Conservation (phyloP, 2,888 invertebrate species). For the Campopleginae sp. region DNA sequence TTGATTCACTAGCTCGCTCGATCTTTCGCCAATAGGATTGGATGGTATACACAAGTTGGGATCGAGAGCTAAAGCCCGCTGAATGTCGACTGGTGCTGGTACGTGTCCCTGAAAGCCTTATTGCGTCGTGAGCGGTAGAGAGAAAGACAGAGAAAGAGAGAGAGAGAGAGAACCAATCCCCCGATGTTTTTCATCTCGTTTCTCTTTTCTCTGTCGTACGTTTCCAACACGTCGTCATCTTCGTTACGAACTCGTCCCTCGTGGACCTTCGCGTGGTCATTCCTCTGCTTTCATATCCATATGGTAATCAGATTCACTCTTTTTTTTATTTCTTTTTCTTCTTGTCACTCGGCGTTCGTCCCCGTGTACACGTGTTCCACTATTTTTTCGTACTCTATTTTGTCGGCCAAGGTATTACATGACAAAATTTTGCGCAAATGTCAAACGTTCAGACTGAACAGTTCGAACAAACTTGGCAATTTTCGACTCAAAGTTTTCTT, state of each 20-base stretch:
- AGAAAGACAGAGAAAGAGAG: constrained; percentile 35
- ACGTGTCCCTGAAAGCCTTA: constrained; percentile 68
- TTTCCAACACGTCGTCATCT: constrained; percentile 45
- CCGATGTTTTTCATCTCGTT: constrained; percentile 15
- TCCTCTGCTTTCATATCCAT: constrained; percentile 37
- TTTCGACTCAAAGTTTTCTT: not conserved
- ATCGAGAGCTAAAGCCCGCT: constrained; percentile 33
- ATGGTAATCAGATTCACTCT: not conserved
- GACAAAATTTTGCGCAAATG: not conserved
- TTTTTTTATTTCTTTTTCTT: not conserved
- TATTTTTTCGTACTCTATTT: not conserved
- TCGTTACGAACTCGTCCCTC: constrained; percentile 40
- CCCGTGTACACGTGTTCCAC: not conserved
- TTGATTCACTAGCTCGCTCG: constrained; percentile 43
- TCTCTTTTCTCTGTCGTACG: constrained; percentile 34
- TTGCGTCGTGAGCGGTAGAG: constrained; percentile 66
- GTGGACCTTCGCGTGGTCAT: constrained; percentile 47
- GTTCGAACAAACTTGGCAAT: not conserved
- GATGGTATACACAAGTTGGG: constrained; percentile 24
- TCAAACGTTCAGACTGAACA: not conserved
- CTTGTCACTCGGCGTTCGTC: not conserved
- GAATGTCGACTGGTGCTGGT: constrained; percentile 27
- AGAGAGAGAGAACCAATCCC: constrained; percentile 15
- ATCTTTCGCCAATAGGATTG: constrained; percentile 18
- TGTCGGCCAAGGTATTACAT: not conserved